Conservation (phyloP, 2,113 vertebrate species). For the Clinocottus analis region DNA sequence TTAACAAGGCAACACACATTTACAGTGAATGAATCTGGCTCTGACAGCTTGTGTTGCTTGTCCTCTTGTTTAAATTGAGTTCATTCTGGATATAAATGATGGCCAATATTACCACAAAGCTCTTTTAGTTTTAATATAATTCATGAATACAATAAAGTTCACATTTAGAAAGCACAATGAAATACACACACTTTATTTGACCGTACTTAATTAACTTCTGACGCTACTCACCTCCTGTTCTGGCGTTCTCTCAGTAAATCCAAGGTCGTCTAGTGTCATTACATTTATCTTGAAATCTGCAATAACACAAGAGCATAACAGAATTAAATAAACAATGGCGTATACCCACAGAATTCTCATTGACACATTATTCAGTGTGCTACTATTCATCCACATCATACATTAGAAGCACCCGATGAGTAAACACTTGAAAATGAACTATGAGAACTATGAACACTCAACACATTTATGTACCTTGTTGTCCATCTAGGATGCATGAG, state of each 20-base stretch:
- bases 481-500: constrained; percentile 28
- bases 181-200: background rate
- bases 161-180: background rate
- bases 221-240: constrained; percentile 47
- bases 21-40: background rate
- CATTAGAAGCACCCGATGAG: background rate
- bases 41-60: background rate
- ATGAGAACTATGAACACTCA: background rate
- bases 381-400: background rate
- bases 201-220: background rate
- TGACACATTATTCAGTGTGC: background rate
- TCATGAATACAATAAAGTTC: background rate
- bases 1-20: background rate
- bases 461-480: constrained; percentile 7
- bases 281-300: constrained; percentile 88
- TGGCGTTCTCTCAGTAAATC: constrained; percentile 27
- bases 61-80: background rate
- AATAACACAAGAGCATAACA: constrained; percentile 18
- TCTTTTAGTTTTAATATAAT: background rate
- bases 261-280: constrained; percentile 86
- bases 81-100: background rate
- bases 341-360: background rate
- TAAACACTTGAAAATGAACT: background rate
- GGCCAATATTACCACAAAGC: background rate
- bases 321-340: background rate